Percentiles rank a stretch among this genome's conserved stretches.
These are phyloP conservation scores for Pseudomyrmex sp. DNA, from an alignment of 1,140 invertebrate species.

Conservation along the genomic window DNA sequence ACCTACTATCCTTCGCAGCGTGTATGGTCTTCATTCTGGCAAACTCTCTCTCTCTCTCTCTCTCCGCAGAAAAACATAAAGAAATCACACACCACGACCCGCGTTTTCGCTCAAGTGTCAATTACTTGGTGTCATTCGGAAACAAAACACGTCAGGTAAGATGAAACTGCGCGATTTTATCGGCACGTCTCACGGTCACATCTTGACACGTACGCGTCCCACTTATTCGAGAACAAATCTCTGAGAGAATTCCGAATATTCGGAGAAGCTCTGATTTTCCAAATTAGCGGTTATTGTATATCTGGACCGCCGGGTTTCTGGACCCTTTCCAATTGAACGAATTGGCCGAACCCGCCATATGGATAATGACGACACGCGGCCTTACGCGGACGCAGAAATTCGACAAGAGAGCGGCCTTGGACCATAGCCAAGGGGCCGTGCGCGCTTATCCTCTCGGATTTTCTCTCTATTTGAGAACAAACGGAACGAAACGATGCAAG, in stretches of 20 bases:
- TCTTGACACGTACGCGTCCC: background rate
- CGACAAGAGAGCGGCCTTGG: slow-evolving; percentile 77
- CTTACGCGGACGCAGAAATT: slow-evolving; percentile 53
- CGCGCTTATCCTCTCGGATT: slow-evolving; percentile 82
- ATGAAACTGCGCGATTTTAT: background rate
- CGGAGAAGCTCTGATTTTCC: background rate
- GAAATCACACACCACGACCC: too few species aligned
- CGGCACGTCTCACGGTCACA: background rate
- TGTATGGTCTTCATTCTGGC: slow-evolving; percentile 23
- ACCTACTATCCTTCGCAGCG: slow-evolving; percentile 1
- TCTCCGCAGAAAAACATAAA: background rate
- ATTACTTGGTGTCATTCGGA: background rate
- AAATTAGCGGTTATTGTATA: background rate
- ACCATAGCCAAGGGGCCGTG: slow-evolving; percentile 79
- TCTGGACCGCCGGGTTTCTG: background rate
- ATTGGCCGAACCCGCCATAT: slow-evolving; percentile 2
- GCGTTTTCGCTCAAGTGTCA: background rate
- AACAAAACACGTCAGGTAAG: background rate
- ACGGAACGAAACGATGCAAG: slow-evolving; percentile 83
- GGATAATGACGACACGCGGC: slow-evolving; percentile 37
- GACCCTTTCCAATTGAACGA: background rate
- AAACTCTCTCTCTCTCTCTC: background rate
- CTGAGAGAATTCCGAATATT: background rate
- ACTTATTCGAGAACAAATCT: background rate
- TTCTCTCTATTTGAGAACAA: slow-evolving; percentile 85